These are phyloP conservation scores for Myotis planiceps DNA, from an alignment of 2,797 vertebrate species.

Conservation along the genomic window DNA sequence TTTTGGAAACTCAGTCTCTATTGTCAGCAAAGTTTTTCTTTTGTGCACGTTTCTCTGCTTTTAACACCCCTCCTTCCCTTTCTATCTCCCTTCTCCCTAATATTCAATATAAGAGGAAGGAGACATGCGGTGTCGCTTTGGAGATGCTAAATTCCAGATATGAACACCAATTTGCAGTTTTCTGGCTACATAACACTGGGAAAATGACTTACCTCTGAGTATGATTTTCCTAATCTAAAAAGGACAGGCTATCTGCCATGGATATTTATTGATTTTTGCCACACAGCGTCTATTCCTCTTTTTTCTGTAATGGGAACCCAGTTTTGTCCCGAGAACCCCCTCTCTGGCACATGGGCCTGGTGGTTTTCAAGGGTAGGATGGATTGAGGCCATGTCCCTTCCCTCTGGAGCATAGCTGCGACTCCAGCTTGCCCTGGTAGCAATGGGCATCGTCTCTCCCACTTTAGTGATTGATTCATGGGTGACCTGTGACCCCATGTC, in stretches of 20 bases:
- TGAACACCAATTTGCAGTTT: not conserved
- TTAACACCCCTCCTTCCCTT: not conserved
- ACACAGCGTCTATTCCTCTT: not conserved
- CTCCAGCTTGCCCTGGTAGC: not conserved
- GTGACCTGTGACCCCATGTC: not conserved
- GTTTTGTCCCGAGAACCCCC: not conserved
- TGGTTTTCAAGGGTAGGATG: not conserved
- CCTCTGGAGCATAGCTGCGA: not conserved
- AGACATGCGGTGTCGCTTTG: not conserved
- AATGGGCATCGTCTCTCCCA: not conserved
- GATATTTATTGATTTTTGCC: not conserved
- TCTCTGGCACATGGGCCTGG: not conserved
- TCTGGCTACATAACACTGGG: not conserved
- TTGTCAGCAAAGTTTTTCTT: not conserved
- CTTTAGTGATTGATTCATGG: not conserved
- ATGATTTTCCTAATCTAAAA: not conserved
- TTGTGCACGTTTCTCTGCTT: not conserved
- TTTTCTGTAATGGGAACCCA: not conserved
- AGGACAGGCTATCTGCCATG: not conserved
- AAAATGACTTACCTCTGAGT: not conserved
- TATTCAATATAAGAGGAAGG: not conserved
- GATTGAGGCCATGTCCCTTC: not conserved
- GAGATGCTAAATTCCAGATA: not conserved
- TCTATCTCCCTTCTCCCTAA: not conserved
- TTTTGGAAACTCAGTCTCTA: not conserved